Evolutionary conservation across 1,140 invertebrate genomes (phyloP).

Genomic region (Bombus balteatus): DNA sequence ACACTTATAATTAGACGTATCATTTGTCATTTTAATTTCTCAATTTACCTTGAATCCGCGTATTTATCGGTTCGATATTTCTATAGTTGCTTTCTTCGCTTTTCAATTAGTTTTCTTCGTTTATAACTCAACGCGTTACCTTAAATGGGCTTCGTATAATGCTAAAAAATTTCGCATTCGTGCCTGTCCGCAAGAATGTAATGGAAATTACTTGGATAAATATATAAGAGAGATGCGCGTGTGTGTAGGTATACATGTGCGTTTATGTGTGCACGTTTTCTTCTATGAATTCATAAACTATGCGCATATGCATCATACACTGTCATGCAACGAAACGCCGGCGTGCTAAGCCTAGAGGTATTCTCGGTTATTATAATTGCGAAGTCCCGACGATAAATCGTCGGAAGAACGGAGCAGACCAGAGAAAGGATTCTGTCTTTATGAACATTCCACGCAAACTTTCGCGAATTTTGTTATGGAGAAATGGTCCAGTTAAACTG

Average conservation of each 20-base stretch:
- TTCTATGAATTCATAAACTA: constrained; percentile 61
- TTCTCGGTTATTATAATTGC: constrained; percentile 33
- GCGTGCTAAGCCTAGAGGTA: constrained; percentile 64
- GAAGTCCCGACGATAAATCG: constrained; percentile 39
- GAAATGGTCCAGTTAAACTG: background rate
- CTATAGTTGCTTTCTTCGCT: background rate
- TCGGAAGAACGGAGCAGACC: background rate
- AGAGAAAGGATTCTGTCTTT: constrained; percentile 33
- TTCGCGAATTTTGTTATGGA: background rate
- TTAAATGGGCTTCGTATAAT: constrained; percentile 8
- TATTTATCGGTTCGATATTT: background rate
- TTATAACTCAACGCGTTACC: background rate
- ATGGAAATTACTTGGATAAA: background rate
- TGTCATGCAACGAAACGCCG: constrained; percentile 64
- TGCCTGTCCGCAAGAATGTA: background rate
- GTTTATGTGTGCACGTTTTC: background rate
- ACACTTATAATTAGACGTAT: background rate
- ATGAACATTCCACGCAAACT: constrained; percentile 3
- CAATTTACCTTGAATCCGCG: background rate
- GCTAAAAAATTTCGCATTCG: background rate
- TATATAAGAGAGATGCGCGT: background rate
- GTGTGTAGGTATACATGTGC: background rate
- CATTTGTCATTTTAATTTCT: background rate
- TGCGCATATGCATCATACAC: constrained; percentile 63
- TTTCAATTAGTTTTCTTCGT: background rate